phyloP scores from a whole-genome alignment of 2,888 invertebrate genomes.

The Spatulosminthurus flaviceps region DNA sequence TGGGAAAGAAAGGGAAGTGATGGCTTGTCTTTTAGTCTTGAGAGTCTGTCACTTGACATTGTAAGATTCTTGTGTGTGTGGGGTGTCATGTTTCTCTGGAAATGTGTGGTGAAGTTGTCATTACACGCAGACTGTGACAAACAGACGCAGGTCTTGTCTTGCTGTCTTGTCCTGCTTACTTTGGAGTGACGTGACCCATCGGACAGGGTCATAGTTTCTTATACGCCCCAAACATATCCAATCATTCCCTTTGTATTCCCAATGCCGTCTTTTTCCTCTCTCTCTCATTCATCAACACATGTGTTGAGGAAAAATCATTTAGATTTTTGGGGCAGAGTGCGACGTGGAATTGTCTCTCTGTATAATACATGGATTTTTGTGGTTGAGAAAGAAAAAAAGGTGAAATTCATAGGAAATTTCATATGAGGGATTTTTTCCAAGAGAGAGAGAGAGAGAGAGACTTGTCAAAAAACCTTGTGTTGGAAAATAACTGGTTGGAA shows the following conservation, averaged over 20 bases:
- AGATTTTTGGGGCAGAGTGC: too few relatives aligned
- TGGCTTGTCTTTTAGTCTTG: not conserved
- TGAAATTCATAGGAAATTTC: not conserved
- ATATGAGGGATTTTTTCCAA: too few relatives aligned
- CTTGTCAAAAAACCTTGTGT: not conserved
- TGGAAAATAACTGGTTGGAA: not conserved
- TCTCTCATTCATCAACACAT: conserved; percentile 37
- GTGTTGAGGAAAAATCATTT: too few relatives aligned
- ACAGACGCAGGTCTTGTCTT: conserved; percentile 34
- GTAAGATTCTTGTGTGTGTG: not conserved
- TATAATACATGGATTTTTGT: too few relatives aligned
- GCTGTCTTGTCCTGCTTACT: conserved; percentile 48
- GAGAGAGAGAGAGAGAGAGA: not conserved
- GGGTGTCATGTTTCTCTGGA: conserved; percentile 6
- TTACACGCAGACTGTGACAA: conserved; percentile 39
- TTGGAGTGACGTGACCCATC: conserved; percentile 46
- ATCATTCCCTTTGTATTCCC: not conserved
- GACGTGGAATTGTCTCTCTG: too few relatives aligned
- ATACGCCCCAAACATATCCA: conserved; percentile 24
- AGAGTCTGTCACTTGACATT: not conserved
- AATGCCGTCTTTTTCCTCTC: not conserved
- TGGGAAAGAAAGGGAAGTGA: not conserved
- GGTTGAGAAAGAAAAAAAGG: not conserved
- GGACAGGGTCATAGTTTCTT: conserved; percentile 46
- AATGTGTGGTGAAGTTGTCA: conserved; percentile 25